Conservation (phyloP, 2,797 vertebrate genomes). For the Parauchenoglanis punctatus region DNA sequence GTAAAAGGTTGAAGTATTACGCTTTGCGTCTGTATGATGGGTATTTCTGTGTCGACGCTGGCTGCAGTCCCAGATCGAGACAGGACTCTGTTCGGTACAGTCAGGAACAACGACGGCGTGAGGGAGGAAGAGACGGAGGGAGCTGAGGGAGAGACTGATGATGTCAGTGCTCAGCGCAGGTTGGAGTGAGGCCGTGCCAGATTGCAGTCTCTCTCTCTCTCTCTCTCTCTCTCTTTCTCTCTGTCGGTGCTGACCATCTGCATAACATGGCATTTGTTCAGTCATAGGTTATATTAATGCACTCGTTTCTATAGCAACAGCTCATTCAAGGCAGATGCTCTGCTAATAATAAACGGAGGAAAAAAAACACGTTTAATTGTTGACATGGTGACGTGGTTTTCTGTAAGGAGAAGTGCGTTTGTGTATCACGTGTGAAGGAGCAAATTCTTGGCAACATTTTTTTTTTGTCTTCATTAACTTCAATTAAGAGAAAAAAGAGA, state of each 20-base stretch:
- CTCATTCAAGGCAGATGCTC: background rate
- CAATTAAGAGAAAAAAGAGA: background rate
- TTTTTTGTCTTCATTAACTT: background rate
- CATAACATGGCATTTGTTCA: background rate
- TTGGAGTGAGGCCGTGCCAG: background rate
- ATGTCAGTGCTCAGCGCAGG: constrained; percentile 17
- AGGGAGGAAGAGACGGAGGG: background rate
- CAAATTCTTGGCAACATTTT: no score
- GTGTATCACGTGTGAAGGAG: background rate
- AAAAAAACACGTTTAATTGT: background rate
- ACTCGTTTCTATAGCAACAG: background rate
- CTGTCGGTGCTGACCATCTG: background rate
- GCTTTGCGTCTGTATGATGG: background rate
- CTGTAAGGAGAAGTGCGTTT: background rate
- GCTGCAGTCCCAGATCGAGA: background rate
- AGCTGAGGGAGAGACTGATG: background rate
- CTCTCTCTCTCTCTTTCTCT: background rate
- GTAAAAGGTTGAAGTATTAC: background rate
- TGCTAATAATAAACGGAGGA: background rate
- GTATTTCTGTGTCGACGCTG: background rate
- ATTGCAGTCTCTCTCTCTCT: background rate
- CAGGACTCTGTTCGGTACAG: background rate
- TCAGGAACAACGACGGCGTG: background rate
- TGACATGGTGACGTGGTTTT: background rate
- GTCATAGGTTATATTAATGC: background rate